Evolutionary conservation across 2,888 invertebrate genomes (phyloP).

Genomic region (Tachina grossa): DNA sequence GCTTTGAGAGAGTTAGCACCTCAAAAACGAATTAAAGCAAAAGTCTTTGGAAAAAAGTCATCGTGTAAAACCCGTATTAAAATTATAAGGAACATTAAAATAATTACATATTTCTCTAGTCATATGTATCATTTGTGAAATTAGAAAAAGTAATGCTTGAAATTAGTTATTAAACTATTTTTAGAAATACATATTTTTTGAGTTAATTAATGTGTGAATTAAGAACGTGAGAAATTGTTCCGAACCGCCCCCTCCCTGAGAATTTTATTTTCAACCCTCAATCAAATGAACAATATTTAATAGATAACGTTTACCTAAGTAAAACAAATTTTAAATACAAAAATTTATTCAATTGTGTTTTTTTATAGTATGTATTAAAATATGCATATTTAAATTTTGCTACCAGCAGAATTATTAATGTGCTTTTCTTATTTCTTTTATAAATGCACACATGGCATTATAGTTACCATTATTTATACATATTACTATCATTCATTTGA

Average conservation of each 20-base stretch:
- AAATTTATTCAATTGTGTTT: neutral
- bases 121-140: neutral
- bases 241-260: neutral
- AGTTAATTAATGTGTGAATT: slow-evolving; percentile 62
- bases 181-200: slow-evolving; percentile 24
- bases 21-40: too few relatives aligned
- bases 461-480: neutral
- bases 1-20: too few relatives aligned
- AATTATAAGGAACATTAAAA: too few relatives aligned
- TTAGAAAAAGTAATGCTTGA: neutral
- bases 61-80: too few relatives aligned
- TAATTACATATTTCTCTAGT: too few relatives aligned
- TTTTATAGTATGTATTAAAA: slow-evolving; percentile 15
- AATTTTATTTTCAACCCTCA: slow-evolving; percentile 10
- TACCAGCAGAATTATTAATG: slow-evolving; percentile 52
- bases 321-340: slow-evolving; percentile 10
- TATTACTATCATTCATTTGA: neutral
- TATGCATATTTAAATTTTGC: slow-evolving; percentile 17
- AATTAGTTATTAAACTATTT: slow-evolving; percentile 18
- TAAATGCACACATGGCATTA: slow-evolving; percentile 15
- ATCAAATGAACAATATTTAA: neutral
- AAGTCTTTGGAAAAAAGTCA: too few relatives aligned
- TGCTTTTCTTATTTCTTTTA: slow-evolving; percentile 26
- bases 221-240: slow-evolving; percentile 55
- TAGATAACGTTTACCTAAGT: neutral